Evolutionary conservation across 2,888 invertebrate species (phyloP).

Genomic region (Agrotis exclamationis): DNA sequence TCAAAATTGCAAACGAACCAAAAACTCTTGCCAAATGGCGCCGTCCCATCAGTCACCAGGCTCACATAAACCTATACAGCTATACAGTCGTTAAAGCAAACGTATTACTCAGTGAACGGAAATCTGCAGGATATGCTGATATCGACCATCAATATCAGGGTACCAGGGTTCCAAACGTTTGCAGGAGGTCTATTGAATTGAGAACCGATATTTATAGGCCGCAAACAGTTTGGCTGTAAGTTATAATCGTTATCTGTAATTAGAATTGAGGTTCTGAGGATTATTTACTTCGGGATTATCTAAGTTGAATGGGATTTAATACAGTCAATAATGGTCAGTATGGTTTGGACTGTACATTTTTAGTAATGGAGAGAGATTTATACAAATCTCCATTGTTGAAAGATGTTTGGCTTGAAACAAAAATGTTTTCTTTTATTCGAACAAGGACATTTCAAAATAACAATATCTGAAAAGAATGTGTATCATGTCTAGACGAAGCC

Average conservation of each 20-base stretch:
- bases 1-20: slow-evolving; percentile 46
- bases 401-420: neutral
- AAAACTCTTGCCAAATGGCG: slow-evolving; percentile 50
- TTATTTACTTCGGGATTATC: slow-evolving; percentile 16
- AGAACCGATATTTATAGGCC: slow-evolving; percentile 76
- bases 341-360: neutral
- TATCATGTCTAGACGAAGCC: slow-evolving; percentile 26
- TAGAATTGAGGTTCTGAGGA: slow-evolving; percentile 14
- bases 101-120: slow-evolving; percentile 80
- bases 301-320: slow-evolving; percentile 8
- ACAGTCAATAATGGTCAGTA: neutral
- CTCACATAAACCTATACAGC: slow-evolving; percentile 56
- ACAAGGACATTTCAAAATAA: neutral
- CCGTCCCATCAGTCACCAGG: slow-evolving; percentile 56
- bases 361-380: neutral
- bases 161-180: slow-evolving; percentile 71
- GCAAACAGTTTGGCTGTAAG: slow-evolving; percentile 64
- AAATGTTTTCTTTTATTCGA: neutral
- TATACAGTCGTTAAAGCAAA: slow-evolving; percentile 78
- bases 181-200: slow-evolving; percentile 76
- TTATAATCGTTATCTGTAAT: slow-evolving; percentile 57
- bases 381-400: no score
- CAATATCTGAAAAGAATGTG: slow-evolving; percentile 9
- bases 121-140: slow-evolving; percentile 82
- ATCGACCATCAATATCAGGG: slow-evolving; percentile 75